phyloP scores from a whole-genome alignment of 1,140 invertebrate species.

The Nasonia giraulti region DNA sequence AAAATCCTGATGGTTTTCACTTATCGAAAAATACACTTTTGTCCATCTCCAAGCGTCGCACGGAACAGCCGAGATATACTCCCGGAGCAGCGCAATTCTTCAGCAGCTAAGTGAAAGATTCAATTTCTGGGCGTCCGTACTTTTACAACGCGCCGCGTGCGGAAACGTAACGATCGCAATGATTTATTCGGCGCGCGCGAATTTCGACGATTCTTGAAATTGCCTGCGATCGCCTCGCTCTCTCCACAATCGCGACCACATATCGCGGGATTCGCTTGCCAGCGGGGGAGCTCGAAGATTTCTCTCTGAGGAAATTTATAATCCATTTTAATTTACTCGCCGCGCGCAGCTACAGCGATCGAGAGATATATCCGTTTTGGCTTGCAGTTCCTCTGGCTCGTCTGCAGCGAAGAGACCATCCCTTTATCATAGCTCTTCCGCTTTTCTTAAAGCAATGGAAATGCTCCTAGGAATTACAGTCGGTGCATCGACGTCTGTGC shows the following conservation, averaged over 20 bases:
- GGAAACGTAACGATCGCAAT: slow-evolving; percentile 39
- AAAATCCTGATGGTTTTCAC: too few species aligned
- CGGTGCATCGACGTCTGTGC: slow-evolving; percentile 43
- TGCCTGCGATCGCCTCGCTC: slow-evolving; percentile 38
- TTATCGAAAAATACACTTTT: too few species aligned
- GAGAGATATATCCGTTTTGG: slow-evolving; percentile 64
- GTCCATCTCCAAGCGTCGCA: too few species aligned
- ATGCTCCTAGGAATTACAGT: slow-evolving; percentile 67
- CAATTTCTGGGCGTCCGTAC: slow-evolving; percentile 26
- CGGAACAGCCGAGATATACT: neutral
- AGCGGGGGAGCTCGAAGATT: slow-evolving; percentile 61
- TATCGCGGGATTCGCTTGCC: slow-evolving; percentile 45
- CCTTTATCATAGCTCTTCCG: slow-evolving; percentile 49
- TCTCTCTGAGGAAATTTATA: slow-evolving; percentile 65
- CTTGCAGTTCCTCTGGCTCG: too few species aligned
- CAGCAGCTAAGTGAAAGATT: slow-evolving; percentile 45
- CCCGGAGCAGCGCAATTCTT: slow-evolving; percentile 10
- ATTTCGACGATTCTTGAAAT: slow-evolving; percentile 48
- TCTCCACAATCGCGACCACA: neutral
- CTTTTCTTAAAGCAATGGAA: slow-evolving; percentile 69
- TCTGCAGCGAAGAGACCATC: neutral
- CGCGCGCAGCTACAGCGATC: neutral
- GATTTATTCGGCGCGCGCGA: slow-evolving; percentile 33
- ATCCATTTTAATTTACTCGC: slow-evolving; percentile 70
- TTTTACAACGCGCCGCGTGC: neutral